These are phyloP conservation scores for Phylloscopus trochilus DNA, from an alignment of 2,113 vertebrate genomes.

Conservation along the genomic window DNA sequence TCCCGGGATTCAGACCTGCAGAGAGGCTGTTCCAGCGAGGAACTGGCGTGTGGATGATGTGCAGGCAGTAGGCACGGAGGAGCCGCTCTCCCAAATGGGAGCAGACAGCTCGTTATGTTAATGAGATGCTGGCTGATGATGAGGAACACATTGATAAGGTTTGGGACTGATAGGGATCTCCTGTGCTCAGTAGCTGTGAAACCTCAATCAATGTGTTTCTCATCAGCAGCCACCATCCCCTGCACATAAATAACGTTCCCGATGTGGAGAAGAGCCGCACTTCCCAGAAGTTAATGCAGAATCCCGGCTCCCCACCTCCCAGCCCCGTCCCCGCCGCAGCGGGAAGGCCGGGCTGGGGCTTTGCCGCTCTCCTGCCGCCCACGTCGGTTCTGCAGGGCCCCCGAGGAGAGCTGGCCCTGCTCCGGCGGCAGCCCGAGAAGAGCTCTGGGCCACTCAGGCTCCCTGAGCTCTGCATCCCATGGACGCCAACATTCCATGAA, in stretches of 20 bases:
- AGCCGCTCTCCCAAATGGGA: slow-evolving; percentile 46
- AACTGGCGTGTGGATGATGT: background rate
- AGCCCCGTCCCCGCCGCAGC: background rate
- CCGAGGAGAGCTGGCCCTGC: accelerated
- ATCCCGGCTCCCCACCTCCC: background rate
- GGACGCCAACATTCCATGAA: accelerated
- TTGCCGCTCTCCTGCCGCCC: background rate
- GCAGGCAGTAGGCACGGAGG: slow-evolving; percentile 26
- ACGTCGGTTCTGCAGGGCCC: background rate
- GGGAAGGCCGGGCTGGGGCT: background rate
- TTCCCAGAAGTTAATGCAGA: slow-evolving; percentile 5
- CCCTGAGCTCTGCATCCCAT: background rate
- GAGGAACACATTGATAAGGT: slow-evolving; percentile 75
- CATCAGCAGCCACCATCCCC: slow-evolving; percentile 44
- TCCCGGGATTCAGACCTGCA: background rate
- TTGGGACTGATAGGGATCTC: slow-evolving; percentile 66
- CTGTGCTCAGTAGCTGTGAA: slow-evolving; percentile 63
- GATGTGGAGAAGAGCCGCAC: background rate
- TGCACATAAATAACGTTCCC: slow-evolving; percentile 30
- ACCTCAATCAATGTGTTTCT: slow-evolving; percentile 70
- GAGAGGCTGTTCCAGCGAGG: background rate
- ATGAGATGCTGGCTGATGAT: slow-evolving; percentile 75
- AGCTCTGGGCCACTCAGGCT: accelerated
- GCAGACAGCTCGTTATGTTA: slow-evolving; percentile 69
- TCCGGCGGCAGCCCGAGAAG: background rate